Conservation (phyloP, 2,888 invertebrate genomes). For the Philaethria dido region DNA sequence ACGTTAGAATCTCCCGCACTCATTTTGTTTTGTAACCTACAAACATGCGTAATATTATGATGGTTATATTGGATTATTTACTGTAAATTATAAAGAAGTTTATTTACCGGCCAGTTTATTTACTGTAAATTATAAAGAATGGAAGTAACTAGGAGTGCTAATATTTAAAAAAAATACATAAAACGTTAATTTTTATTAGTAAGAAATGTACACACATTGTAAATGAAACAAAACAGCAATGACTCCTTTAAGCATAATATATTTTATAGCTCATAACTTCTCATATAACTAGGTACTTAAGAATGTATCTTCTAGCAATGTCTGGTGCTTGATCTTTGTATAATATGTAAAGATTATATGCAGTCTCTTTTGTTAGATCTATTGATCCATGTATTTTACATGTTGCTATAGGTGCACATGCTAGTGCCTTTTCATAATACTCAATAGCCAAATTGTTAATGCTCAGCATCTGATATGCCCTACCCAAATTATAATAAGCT, state of each 20-base stretch:
- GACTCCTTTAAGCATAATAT: neutral
- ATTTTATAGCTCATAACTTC: conserved; percentile 46
- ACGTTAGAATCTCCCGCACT: conserved; percentile 8
- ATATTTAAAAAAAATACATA: neutral
- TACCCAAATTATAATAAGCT: conserved; percentile 92
- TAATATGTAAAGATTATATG: conserved; percentile 94
- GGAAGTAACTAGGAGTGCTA: neutral
- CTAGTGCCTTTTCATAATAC: conserved; percentile 93
- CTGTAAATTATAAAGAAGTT: no score
- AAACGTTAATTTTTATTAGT: conserved; percentile 2
- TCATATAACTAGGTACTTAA: conserved; percentile 90
- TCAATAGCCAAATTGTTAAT: conserved; percentile 90
- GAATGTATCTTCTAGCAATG: conserved; percentile 90
- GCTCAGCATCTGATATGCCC: conserved; percentile 93
- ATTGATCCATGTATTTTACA: conserved; percentile 85
- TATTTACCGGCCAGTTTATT: no score
- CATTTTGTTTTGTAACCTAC: conserved; percentile 31
- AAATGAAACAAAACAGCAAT: no score
- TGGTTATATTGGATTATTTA: no score
- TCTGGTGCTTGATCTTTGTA: conserved; percentile 90
- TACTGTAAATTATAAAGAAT: no score
- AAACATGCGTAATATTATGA: conserved; percentile 19
- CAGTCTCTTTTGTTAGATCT: conserved; percentile 91
- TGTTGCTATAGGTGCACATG: conserved; percentile 75
- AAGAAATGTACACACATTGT: neutral